Percentiles rank a stretch among this genome's conserved stretches.
phyloP scores from a whole-genome alignment of 2,797 vertebrate genomes.

The Tokudaia muenninki region DNA sequence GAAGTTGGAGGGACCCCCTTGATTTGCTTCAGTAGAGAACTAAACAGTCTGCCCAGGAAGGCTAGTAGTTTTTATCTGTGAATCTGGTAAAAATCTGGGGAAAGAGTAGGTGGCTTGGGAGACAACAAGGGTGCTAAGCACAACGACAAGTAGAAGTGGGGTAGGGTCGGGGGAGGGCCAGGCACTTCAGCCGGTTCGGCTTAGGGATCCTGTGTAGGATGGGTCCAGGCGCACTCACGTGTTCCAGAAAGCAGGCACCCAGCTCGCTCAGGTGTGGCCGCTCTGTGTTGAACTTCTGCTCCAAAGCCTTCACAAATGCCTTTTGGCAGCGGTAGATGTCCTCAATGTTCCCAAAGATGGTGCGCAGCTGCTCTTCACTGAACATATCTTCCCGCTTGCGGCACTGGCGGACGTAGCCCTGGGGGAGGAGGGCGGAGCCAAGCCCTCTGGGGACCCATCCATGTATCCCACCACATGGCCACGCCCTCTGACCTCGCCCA shows the following conservation, averaged over 20 bases:
- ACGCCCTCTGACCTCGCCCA: no score
- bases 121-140: background rate
- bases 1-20: background rate
- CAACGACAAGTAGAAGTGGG: no score
- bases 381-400: constrained; percentile 97
- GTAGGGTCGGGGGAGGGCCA: accelerated
- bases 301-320: constrained; percentile 94
- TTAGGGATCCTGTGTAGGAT: accelerated
- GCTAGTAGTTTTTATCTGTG: background rate
- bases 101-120: no score
- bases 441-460: background rate
- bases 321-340: constrained; percentile 98
- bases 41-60: background rate
- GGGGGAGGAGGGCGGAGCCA: background rate
- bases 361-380: constrained; percentile 95
- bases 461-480: accelerated
- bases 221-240: constrained; percentile 88
- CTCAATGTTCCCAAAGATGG: constrained; percentile 98
- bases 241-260: constrained; percentile 96
- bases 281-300: constrained; percentile 96
- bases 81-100: background rate
- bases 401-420: constrained; percentile 98
- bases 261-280: constrained; percentile 97
- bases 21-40: background rate
- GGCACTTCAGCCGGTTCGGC: background rate